Base-by-base conservation (phyloP, 1,140 invertebrate genomes). In the Callitettix versicolor region DNA sequence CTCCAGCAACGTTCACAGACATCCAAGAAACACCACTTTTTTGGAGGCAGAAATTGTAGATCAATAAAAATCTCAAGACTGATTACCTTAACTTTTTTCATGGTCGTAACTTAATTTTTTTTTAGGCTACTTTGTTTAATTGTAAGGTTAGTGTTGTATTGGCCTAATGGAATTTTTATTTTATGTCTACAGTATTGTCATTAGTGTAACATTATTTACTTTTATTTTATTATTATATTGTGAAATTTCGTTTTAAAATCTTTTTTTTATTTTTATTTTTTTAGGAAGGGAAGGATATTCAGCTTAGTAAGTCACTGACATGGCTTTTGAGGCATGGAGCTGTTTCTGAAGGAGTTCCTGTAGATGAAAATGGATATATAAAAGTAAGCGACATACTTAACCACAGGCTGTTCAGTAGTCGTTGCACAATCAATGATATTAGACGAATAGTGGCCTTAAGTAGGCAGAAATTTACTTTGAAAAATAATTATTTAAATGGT, bases 251-350 rank as follows among this genome's bases (percentile, higher is more conserved):
- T 15, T 41, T 5, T 41, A 41, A 41, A 41, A 20, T 12, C 3
- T 47, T 7, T n/a, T 6, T 47, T n/a, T 47, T 21, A n/a, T 6
- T 6, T 21, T 24, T 5, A 3, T 34, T 50, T 52, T 41, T 40
- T 18, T n/a, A 52, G 38, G 34, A 11, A 18, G 14, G 22, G 20
- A 40, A 52, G 24, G 34, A 52, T 30, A 12, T 38, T 36, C 34
- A 26, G 6, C 21, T 40, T n/a, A 38, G 49, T 20, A 38, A 52
- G 34, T 36, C 49, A 15, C 33, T 40, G 3, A 21, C 38, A 14
- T 41, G 46, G 46, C 17, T 48, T 6, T 26, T 48, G 4, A 22
- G 46, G 4, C 46, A 48, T 48, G 46, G 46, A 26, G 46, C 46
- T 30, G 30, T 48, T 30, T n/a, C 15, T 22, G 46, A 48, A 48